Percentiles rank a stretch among this genome's conserved stretches.
Conservation (phyloP, 2,888 invertebrate species). For the Dinocampus coccinellae region DNA sequence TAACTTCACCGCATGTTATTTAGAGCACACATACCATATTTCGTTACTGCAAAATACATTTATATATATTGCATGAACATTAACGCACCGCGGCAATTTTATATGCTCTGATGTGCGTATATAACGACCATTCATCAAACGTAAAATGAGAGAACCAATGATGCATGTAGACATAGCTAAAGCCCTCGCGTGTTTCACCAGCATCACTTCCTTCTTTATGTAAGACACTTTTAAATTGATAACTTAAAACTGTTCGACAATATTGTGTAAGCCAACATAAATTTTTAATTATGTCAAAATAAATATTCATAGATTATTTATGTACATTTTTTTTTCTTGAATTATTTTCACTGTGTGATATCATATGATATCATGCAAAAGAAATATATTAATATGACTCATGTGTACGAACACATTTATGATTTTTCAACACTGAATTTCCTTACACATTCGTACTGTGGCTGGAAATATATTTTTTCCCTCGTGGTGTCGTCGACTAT, state of each 20-base stretch:
- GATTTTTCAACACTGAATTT: not conserved
- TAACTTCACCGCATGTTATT: not conserved
- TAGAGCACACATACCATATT: constrained; percentile 8
- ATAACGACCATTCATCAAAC: not conserved
- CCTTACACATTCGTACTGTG: too few relatives aligned
- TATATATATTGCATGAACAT: not conserved
- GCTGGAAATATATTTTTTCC: not conserved
- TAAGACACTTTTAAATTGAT: not conserved
- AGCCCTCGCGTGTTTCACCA: not conserved
- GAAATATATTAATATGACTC: not conserved
- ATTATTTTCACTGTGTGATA: too few relatives aligned
- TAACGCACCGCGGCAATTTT: constrained; percentile 1
- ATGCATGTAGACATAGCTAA: constrained; percentile 1
- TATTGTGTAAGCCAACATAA: too few relatives aligned
- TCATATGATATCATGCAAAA: not conserved
- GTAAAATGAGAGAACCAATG: constrained; percentile 17
- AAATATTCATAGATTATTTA: not conserved
- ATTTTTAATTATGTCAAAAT: not conserved
- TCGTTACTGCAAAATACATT: not conserved
- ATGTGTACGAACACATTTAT: not conserved
- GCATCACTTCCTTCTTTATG: constrained; percentile 6
- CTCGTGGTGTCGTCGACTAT: constrained; percentile 9
- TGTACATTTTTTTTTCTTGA: too few relatives aligned
- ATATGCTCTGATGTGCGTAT: not conserved
- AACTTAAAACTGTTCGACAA: not conserved